Conservation (phyloP, 2,888 invertebrate genomes). For the Cataglyphis altisquamis region DNA sequence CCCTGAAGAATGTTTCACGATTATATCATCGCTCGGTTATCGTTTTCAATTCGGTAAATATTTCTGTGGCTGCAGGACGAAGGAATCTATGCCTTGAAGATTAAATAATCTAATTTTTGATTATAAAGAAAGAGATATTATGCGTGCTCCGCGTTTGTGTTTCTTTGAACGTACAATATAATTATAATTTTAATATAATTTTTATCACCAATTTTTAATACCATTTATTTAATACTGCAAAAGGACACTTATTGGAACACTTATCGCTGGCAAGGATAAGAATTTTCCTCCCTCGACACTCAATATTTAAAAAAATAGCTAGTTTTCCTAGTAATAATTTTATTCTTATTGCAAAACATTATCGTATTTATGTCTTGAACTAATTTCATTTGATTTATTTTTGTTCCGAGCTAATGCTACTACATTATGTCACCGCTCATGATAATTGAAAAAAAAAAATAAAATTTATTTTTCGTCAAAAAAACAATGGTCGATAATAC, state of each 20-base stretch:
- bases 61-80: background rate
- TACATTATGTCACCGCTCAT: background rate
- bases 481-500: background rate
- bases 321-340: background rate
- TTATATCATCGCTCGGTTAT: conserved; percentile 50
- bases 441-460: background rate
- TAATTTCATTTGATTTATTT: background rate
- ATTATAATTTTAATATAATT: background rate
- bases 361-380: background rate
- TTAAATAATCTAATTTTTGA: background rate
- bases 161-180: background rate
- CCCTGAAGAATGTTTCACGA: conserved; percentile 36
- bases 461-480: background rate
- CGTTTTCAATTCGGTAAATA: conserved; percentile 18
- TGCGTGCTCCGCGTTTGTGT: background rate
- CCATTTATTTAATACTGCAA: background rate
- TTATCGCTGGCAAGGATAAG: no score
- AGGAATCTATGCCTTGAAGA: background rate
- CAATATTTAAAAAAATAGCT: background rate
- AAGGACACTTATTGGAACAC: no score
- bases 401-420: background rate
- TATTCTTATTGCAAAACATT: background rate
- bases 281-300: no score
- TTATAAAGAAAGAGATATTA: background rate
- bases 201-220: background rate